A percentile compares a stretch with the other conserved stretches of the same genome.
These are phyloP conservation scores for Protosalanx chinensis DNA, from an alignment of 2,797 vertebrate genomes.

Conservation along the genomic window DNA sequence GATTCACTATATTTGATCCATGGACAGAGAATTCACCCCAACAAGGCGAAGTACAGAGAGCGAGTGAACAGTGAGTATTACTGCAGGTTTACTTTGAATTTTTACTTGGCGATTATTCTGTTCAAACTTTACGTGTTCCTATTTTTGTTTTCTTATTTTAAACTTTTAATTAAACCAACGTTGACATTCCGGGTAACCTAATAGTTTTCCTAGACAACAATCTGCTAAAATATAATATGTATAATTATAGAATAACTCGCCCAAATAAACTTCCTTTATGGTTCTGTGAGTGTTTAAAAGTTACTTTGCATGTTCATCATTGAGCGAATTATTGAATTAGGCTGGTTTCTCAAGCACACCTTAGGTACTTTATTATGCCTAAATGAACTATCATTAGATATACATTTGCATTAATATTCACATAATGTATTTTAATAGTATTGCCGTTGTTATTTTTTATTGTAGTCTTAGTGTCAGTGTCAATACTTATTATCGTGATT, in stretches of 20 bases:
- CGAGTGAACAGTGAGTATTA: conserved; percentile 87
- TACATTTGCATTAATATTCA: neutral
- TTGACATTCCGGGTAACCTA: too few relatives aligned
- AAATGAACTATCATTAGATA: neutral
- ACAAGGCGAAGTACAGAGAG: conserved; percentile 81
- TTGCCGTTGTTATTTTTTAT: conserved; percentile 8
- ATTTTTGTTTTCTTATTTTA: too few relatives aligned
- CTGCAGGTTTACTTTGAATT: neutral
- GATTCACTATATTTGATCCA: conserved; percentile 90
- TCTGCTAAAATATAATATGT: too few relatives aligned
- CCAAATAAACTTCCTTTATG: too few relatives aligned
- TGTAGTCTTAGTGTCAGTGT: conserved; percentile 4
- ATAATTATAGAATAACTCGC: too few relatives aligned
- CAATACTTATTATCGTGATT: neutral
- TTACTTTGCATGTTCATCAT: neutral
- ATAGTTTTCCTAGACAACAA: too few relatives aligned
- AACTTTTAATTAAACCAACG: too few relatives aligned
- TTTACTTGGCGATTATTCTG: neutral
- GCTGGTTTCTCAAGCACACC: too few relatives aligned
- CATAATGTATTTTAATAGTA: conserved; percentile 4
- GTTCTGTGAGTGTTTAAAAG: too few relatives aligned
- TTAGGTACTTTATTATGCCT: neutral
- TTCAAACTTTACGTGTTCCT: too few relatives aligned
- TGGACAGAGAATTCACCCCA: conserved; percentile 85
- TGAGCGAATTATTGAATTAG: neutral